Base-by-base conservation (phyloP, 2,797 vertebrate genomes). In the Clarias platycephalus region DNA sequence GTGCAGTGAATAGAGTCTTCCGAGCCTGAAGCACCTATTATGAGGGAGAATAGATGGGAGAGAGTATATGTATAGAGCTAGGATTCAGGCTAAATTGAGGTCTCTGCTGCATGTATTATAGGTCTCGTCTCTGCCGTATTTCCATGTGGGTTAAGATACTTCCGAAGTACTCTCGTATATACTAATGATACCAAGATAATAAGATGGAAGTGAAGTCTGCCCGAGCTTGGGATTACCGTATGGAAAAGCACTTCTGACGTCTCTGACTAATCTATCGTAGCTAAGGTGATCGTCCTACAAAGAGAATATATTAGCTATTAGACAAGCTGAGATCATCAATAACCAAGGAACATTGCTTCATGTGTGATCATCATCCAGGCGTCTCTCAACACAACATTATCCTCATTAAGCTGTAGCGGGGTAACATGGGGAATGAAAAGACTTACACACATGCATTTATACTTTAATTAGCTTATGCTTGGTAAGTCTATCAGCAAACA, bases 401-500 rank as follows among this genome's bases (percentile, higher is more conserved):
- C 83, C 70, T 85, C 76, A 85, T 85, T 88, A 88, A 66, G 75
- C 82, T 60, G 22, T 60, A 85, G 86, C 80, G 71, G 67, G 67
- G 74, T 80, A 58, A 67, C 77, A 82, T 62, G 0, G 62, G 66
- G 67, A 86, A 76, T 80, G 81, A 74, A 80, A 80, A 76, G 85
- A 85, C 81, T 81, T 83, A 80, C 71, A 53, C 37, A 75, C 76
- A 81, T 70, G 63, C 37, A 31, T 81, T 66, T 40, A 53, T 88
- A 89, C 83, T 84, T 88, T 89, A 86, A 89, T 89, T 89, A 88
- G 74, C 55, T 81, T 9, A 28, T 75, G 80, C 87, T 86, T 80
- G 66, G 22, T 64, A 81, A 87, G 71, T 87, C 84, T 83, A 81
- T 86, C 85, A 85, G 80, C 62, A 58, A 83, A 88, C 89, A 90